Evolutionary conservation across 2,888 invertebrate species (phyloP), one percentile per base, ranked within the genome.

Genomic region (Meloe dianella): DNA sequence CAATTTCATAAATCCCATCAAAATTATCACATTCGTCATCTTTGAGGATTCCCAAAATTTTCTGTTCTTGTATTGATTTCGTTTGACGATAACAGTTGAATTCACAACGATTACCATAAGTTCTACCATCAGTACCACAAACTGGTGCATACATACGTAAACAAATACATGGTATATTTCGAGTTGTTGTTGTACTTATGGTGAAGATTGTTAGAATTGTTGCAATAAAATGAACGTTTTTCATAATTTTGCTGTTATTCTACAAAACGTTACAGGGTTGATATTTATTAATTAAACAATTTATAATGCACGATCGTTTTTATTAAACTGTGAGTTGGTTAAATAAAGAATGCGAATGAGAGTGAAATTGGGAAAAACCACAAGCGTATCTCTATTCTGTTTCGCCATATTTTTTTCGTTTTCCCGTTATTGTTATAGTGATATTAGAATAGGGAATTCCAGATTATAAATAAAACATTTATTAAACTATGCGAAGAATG

Each of bases 31-130:
- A 67, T 14, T 61, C 56, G 8, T 51, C 67, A 10, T 56, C 29
- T 29, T 61, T 58, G 1, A 64, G 59, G 12, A 67, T 61, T 20
- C n/a, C 17, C 20, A 67, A 38, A 12, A 56, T 59, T 60, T 64
- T 61, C 54, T 59, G 61, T n/a, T 64, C 61, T 61, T 64, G 61
- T 10, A 32, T 22, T 17, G 67, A 17, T 57, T 57, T 59, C 32
- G 63, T 74, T 0, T 77, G 69, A 0, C 74, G 73, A 2, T 77
- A 70, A 74, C 87, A 87, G 0, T 82, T 32, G 66, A 83, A 84
- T 68, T 84, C 83, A 76, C 87, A 87, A 4, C 57, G 57, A 71
- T 82, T 87, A 62, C 82, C 82, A 71, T 83, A 86, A 0, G 82
- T 84, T 2, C 54, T 71, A 1, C 81, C 77, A 74, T 85, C 78